A percentile compares a stretch with the other conserved stretches of the same genome.
These are phyloP conservation scores for Scartelaos histophorus DNA, from an alignment of 2,113 vertebrate genomes.

Conservation along the genomic window DNA sequence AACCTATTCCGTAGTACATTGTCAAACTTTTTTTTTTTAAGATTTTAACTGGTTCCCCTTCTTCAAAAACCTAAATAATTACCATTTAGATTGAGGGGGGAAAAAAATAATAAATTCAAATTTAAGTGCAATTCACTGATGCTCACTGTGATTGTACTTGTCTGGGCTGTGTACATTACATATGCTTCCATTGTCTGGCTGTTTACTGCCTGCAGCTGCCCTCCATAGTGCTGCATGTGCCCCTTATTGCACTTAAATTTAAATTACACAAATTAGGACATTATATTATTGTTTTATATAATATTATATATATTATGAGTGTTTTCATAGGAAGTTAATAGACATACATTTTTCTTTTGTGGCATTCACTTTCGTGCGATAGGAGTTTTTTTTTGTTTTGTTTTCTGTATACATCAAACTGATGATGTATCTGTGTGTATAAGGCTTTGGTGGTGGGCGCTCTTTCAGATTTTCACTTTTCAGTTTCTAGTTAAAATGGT, in stretches of 20 bases:
- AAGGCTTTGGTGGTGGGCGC: constrained; percentile 51
- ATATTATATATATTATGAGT: not conserved
- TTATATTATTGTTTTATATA: no score
- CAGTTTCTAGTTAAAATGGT: constrained; percentile 31
- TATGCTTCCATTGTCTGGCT: constrained; percentile 33
- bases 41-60: no score
- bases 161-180: constrained; percentile 36
- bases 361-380: not conserved
- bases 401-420: constrained; percentile 3
- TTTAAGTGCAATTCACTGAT: constrained; percentile 15
- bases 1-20: not conserved
- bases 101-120: not conserved
- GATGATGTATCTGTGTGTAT: constrained; percentile 35
- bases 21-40: no score
- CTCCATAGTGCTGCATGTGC: constrained; percentile 44
- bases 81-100: not conserved
- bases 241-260: constrained; percentile 40
- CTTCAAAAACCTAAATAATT: no score
- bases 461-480: constrained; percentile 36
- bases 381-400: not conserved
- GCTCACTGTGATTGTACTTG: constrained; percentile 18
- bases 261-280: not conserved
- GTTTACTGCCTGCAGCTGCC: constrained; percentile 27
- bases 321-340: not conserved
- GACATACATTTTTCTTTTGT: not conserved